Conservation (phyloP, 1,140 invertebrate genomes). For the Bombyx mori region ASM3026992v2 NC_085107.1:19472501-19473000, state of each 20-base stretch:
- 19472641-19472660: no score
- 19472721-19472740: no score
- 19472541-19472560: no score
- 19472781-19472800: constrained; percentile 90
- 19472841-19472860: constrained; percentile 81
- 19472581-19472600: no score
- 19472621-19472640: no score
- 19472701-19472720: no score
- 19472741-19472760: not conserved
- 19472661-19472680: no score
- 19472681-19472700: no score
- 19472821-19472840: constrained; percentile 90
- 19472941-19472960: not conserved
- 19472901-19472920: constrained; percentile 62
- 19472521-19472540: no score
- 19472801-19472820: constrained; percentile 93
- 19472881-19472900: constrained; percentile 85
- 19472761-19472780: constrained; percentile 29
- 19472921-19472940: not conserved
- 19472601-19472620: no score
- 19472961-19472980: not conserved
- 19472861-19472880: constrained; percentile 77
- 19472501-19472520: no score
- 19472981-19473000: not conserved
- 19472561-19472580: no score